Conservation (phyloP, 1,140 invertebrate genomes). For the Patella vulgata region DNA sequence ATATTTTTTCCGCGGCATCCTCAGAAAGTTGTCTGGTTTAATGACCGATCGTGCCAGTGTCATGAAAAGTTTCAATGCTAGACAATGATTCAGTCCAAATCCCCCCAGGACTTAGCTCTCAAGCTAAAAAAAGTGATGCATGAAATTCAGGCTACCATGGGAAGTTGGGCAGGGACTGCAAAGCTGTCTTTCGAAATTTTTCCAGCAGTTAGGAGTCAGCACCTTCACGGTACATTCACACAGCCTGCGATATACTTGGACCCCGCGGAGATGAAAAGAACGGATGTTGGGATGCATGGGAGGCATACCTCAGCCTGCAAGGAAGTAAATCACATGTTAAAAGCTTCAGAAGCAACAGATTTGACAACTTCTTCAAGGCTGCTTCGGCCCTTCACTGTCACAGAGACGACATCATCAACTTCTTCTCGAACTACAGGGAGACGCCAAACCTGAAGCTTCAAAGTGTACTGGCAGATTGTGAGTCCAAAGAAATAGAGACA, state of each 20-base stretch:
- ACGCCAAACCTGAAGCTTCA: not conserved
- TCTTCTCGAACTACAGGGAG: not conserved
- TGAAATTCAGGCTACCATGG: not conserved
- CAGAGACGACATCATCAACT: not conserved
- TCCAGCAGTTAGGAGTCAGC: not conserved
- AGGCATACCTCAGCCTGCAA: not conserved
- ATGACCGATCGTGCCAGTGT: slow-evolving; percentile 10
- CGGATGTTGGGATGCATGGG: slow-evolving; percentile 7
- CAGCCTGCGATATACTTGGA: slow-evolving; percentile 2
- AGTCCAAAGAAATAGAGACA: not conserved
- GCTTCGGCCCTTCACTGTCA: slow-evolving; percentile 5
- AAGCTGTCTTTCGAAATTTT: not conserved
- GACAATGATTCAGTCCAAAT: slow-evolving; percentile 3
- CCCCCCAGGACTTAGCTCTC: not conserved
- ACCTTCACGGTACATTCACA: not conserved
- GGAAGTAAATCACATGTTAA: not conserved
- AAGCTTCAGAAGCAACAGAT: not conserved
- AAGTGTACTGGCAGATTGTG: not conserved
- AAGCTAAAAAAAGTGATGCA: not conserved
- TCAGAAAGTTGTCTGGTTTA: not conserved
- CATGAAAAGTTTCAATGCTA: slow-evolving; percentile 11
- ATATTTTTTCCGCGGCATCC: not conserved
- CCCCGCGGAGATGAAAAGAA: slow-evolving; percentile 14
- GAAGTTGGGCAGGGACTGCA: not conserved
- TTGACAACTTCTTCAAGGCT: slow-evolving; percentile 7